These are phyloP conservation scores for Ailuropoda melanoleuca DNA, from an alignment of 2,113 vertebrate species.

Conservation along the genomic window DNA sequence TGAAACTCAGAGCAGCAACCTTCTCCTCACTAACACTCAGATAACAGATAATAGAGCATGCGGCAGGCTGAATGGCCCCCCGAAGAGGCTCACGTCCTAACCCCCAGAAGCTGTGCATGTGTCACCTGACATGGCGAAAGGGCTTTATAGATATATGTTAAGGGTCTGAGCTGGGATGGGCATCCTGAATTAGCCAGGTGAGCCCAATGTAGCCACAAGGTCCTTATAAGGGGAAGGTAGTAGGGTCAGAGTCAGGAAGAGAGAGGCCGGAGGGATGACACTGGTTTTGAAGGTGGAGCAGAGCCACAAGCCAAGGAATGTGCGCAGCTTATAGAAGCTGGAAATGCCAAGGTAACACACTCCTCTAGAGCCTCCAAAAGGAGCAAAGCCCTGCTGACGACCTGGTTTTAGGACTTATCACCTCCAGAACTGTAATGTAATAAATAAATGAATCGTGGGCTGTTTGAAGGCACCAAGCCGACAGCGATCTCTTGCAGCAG, in stretches of 20 bases:
- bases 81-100: not conserved
- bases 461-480: not conserved
- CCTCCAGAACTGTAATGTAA: not conserved
- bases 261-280: not conserved
- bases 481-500: not conserved
- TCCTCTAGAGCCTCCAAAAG: not conserved
- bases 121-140: not conserved
- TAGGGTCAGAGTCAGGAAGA: not conserved
- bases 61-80: not conserved
- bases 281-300: not conserved
- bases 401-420: not conserved
- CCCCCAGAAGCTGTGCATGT: not conserved
- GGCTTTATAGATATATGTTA: not conserved
- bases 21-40: not conserved
- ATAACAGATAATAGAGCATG: not conserved
- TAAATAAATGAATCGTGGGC: not conserved
- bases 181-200: not conserved
- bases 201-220: not conserved
- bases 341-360: not conserved
- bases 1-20: not conserved
- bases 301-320: not conserved
- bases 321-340: not conserved
- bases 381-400: not conserved
- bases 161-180: not conserved
- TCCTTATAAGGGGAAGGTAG: not conserved